phyloP scores from a whole-genome alignment of 2,888 invertebrate species.

The Colostygia pectinataria region DNA sequence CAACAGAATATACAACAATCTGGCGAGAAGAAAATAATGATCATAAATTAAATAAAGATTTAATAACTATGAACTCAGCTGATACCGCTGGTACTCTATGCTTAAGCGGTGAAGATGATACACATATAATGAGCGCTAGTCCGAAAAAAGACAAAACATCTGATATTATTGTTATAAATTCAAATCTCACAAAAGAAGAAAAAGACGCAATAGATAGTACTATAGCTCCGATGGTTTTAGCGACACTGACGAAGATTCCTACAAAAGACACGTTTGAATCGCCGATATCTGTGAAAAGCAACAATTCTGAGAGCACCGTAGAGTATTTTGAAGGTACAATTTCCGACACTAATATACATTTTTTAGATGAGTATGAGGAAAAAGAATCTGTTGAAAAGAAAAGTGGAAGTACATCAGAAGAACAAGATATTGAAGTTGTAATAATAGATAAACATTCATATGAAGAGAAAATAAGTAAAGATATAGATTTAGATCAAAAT shows the following conservation, averaged over 20 bases:
- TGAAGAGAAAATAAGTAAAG: neutral
- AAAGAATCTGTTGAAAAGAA: neutral
- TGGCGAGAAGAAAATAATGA: too few species aligned
- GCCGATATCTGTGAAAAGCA: slow-evolving; percentile 21
- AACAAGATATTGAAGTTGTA: neutral
- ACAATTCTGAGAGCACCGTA: slow-evolving; percentile 9
- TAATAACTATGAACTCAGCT: neutral
- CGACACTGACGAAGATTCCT: slow-evolving; percentile 17
- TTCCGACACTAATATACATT: slow-evolving; percentile 29
- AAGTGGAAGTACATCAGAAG: neutral
- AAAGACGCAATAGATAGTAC: neutral
- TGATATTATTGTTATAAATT: neutral
- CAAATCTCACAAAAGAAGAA: too few species aligned
- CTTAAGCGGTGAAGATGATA: slow-evolving; percentile 8
- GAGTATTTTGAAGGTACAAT: slow-evolving; percentile 22
- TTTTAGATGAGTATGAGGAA: slow-evolving; percentile 25
- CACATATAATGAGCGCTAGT: slow-evolving; percentile 1
- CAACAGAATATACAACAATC: too few species aligned
- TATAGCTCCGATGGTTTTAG: slow-evolving; percentile 6
- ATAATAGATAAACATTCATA: neutral
- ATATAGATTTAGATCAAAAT: neutral
- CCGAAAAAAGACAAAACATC: neutral
- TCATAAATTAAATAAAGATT: neutral
- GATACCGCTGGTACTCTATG: slow-evolving; percentile 4
- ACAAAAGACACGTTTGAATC: slow-evolving; percentile 9